Evolutionary conservation across 2,888 invertebrate genomes (phyloP), one percentile per base, ranked within the genome.

Genomic region (Ellobium chinense): DNA sequence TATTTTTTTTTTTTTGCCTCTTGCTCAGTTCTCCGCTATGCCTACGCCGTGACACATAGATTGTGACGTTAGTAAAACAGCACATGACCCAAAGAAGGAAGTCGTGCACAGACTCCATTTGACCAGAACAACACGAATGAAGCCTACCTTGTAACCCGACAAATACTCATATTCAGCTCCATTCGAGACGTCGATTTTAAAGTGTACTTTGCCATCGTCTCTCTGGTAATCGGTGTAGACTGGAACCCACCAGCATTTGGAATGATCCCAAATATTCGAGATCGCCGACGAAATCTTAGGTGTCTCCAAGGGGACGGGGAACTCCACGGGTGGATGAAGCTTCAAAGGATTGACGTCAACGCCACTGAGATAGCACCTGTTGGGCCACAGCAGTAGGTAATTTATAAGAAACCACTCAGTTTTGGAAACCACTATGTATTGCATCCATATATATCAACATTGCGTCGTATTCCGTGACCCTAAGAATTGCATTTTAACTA

Each of bases 251-350:
- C 70, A 70, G 2, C 14, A 7, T 3, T 27, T 54, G 24, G 46
- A 46, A 24, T 70, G 70, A 27, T 70, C 27, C 70, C 70, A 70
- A n/a, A 54, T 70, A 2, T 70, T 70, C 7, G 46, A 27, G 46
- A 70, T 2, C n/a, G 70, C 54, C 21, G 70, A 27, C 12, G 70
- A 70, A 29, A 70, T 39, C 29, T 46, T 70, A 2, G 70, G 70
- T n/a, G 70, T 70, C 24, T 36, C 36, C 27, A 54, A 9, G n/a
- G 70, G 70, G 2, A 70, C 70, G n/a, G 70, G 70, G 29, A 70
- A 70, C 14, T 54, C 2, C 1, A 70, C 70, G 18, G 39, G 14
- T 14, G 70, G 29, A 27, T 70, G 70, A 21, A 70, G 54, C 9
- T 24, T 54, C 54, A 70, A 5, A 12, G 70, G 70, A 24, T 70